Base-by-base conservation (phyloP, 2,888 invertebrate genomes). In the Pogonocherus hispidulus region DNA sequence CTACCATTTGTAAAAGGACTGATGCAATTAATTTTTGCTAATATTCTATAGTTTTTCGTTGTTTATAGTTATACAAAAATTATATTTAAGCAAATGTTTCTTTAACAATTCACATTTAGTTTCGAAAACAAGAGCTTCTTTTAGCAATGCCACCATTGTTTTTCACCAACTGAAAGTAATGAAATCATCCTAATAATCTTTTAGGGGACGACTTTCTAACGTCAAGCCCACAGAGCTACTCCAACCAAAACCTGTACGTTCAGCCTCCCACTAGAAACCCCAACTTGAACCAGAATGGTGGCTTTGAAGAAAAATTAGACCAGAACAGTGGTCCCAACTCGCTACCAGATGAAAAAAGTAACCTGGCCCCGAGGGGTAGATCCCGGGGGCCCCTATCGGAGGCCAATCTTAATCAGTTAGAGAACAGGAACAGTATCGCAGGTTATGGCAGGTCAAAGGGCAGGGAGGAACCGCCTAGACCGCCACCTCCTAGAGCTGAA, bases 191-290 rank as follows among this genome's bases (percentile, higher is more conserved):
- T 20, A 35, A 60, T 19, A 19, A 14, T 3, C 19, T 68, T 67
- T 49, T 62, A 81, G 82, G 83, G 2, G 86, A 86, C 67, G 86
- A 86, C 73, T 86, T 85, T 76, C 79, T 85, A 72, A 87, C 84
- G 70, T 85, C 82, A 0, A 82, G 83, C 16, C 74, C 76, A 32
- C 85, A 87, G 83, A 88, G 89, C 78, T 96, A 96, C 85, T 93
- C 95, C 62, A 94, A 95, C 62, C 96, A 96, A 86, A 96, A 96
- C 85, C 86, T 96, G 60, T 96, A 97, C 84, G 96, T 96, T 46
- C 96, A 96, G 79, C 96, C 95, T 2, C 96, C 96, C 0, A 95
- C 95, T 3, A 86, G 93, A 70, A 88, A 85, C 71, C 81, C 83
- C 8, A 84, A 84, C 73, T 62, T 84, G 14, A 81, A 78, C 63